phyloP scores from a whole-genome alignment of 2,113 vertebrate genomes.

The Ornithorhynchus anatinus region DNA sequence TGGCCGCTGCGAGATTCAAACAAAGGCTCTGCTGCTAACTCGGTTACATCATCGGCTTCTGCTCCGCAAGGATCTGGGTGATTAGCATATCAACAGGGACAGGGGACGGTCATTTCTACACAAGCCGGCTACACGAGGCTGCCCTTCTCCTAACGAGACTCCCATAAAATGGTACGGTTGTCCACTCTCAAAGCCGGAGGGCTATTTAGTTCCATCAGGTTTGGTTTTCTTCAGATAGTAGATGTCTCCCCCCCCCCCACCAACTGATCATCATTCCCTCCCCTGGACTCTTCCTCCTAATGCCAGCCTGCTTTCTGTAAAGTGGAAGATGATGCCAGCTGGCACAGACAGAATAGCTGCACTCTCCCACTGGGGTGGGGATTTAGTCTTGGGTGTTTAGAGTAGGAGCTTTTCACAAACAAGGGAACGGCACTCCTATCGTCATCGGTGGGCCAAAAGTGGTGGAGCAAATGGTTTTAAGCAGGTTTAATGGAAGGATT shows the following conservation, averaged over 20 bases:
- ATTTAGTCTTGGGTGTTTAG: constrained; percentile 19
- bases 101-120: constrained; percentile 11
- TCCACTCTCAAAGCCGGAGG: not conserved
- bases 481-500: too few species aligned
- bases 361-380: constrained; percentile 9
- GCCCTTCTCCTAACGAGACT: constrained; percentile 7
- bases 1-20: constrained; percentile 45
- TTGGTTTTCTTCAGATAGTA: constrained; percentile 10
- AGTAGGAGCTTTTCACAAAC: constrained; percentile 26
- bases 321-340: not conserved
- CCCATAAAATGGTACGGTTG: constrained; percentile 5
- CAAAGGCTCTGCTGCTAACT: constrained; percentile 67
- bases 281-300: constrained; percentile 9
- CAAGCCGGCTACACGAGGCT: not conserved
- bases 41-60: constrained; percentile 48
- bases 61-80: constrained; percentile 9
- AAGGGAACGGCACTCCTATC: constrained; percentile 36
- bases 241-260: not conserved
- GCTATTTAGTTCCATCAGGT: not conserved
- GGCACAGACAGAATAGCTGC: constrained; percentile 12
- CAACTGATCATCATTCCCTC: not conserved
- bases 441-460: not conserved
- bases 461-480: constrained; percentile 16
- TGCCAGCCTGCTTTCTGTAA: not conserved
- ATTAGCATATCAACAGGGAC: constrained; percentile 33